Conservation (phyloP, 1,140 invertebrate species). For the Drosophila serrata region DNA sequence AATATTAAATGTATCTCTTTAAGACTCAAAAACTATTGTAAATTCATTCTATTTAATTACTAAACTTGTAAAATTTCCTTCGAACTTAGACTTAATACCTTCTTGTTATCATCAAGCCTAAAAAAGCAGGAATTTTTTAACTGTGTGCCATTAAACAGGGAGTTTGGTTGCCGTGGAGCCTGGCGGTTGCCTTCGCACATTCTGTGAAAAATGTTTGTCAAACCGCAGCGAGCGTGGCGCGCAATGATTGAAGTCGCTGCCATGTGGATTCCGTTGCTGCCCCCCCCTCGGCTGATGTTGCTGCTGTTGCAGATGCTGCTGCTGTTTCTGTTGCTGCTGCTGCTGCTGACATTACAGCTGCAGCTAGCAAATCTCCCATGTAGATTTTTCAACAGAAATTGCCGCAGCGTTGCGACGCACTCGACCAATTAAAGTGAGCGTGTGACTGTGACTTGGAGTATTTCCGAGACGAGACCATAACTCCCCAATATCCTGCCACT, state of each 20-base stretch:
- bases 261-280: constrained; percentile 58
- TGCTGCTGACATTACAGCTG: constrained; percentile 36
- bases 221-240: constrained; percentile 77
- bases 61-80: neutral
- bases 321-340: constrained; percentile 28
- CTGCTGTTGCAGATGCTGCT: constrained; percentile 18
- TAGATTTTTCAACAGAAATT: constrained; percentile 77
- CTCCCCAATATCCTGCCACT: constrained; percentile 70
- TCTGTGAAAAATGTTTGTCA: constrained; percentile 82
- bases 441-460: constrained; percentile 46
- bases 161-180: constrained; percentile 24
- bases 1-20: no score
- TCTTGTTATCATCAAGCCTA: no score
- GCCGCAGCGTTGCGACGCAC: constrained; percentile 72
- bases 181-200: constrained; percentile 65
- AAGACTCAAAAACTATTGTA: neutral
- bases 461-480: constrained; percentile 68
- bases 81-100: no score
- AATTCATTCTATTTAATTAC: neutral
- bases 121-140: neutral
- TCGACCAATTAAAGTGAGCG: constrained; percentile 79
- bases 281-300: constrained; percentile 34
- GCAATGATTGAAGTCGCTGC: constrained; percentile 81
- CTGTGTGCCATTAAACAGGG: constrained; percentile 41
- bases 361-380: constrained; percentile 56